These are phyloP conservation scores for Urocyon cinereoargenteus DNA, from an alignment of 2,797 vertebrate genomes.

Conservation along the genomic window DNA sequence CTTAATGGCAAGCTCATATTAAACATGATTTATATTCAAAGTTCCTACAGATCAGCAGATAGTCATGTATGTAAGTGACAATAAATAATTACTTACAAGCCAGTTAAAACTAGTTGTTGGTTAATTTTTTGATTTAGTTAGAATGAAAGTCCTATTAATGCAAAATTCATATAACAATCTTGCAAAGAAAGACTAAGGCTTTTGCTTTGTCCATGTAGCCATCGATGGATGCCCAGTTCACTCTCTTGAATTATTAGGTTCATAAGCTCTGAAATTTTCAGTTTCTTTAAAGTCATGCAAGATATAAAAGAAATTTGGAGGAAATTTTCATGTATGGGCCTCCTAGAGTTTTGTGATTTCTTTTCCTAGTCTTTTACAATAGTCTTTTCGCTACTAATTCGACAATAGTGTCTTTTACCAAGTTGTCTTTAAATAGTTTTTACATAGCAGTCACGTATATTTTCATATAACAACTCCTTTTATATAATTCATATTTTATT, in stretches of 20 bases:
- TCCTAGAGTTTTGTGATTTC: background rate
- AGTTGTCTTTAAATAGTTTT: background rate
- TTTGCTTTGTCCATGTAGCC: background rate
- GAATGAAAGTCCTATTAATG: background rate
- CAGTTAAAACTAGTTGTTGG: background rate
- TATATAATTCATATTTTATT: background rate
- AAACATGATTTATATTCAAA: background rate
- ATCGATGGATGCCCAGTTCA: background rate
- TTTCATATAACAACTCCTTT: background rate
- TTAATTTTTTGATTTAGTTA: constrained; percentile 3
- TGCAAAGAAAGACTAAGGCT: background rate
- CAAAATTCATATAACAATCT: background rate
- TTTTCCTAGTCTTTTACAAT: background rate
- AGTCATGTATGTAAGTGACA: background rate
- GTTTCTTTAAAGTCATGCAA: constrained; percentile 32
- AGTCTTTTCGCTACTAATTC: background rate
- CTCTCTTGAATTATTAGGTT: background rate
- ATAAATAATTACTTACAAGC: background rate
- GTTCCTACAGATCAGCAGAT: background rate
- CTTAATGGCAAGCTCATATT: background rate
- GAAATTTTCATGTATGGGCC: background rate
- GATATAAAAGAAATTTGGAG: background rate
- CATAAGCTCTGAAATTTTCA: background rate
- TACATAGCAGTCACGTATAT: background rate
- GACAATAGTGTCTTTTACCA: background rate